Base-by-base conservation (phyloP, 2,113 vertebrate species). In the Thoracochromis brauschi region DNA sequence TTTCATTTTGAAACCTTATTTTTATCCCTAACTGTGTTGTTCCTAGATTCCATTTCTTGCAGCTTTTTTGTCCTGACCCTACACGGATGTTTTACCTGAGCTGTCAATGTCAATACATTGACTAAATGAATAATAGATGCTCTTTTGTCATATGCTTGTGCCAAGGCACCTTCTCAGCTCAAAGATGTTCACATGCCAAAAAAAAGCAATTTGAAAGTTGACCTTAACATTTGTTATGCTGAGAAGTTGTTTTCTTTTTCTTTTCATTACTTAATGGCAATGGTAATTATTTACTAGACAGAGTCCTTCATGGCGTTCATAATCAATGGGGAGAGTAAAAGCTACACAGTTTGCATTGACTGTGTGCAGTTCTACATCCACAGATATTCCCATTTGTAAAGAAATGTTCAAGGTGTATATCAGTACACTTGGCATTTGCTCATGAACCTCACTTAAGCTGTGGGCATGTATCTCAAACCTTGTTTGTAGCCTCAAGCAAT, bases 41-140 rank as follows among this genome's bases (percentile, higher is more conserved):
- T 83, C 58, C 33, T 26, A 71, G 19, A 85, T 85, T 90, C n/a
- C 11, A 73, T 85, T 86, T 81, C 85, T 78, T 54, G n/a, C 75
- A 83, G 19, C 10, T 31, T 80, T 38, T 81, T 89, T 83, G 68
- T 81, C 84, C 80, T 68, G 51, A 81, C 84, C 81, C 73, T 82
- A 83, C 13, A 38, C 14, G 9, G 3, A 49, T 60, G 63, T 84
- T 90, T 78, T 55, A 84, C 53, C 54, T 80, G 45, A 85, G 71
- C 65, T 91, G 80, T 85, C 86, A 79, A 63, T 89, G 83, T 93
- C 91, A 83, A 94, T 90, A 89, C 86, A 89, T 91, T 80, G 87
- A 91, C 85, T 51, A 47, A 58, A 93, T 94, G 63, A 90, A 94
- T 93, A 93, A 93, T 89, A 86, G 26, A 93, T 91, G 85, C 4